Evolutionary conservation across 2,888 invertebrate species (phyloP).

Genomic region (Mesorhabditis sp.): DNA sequence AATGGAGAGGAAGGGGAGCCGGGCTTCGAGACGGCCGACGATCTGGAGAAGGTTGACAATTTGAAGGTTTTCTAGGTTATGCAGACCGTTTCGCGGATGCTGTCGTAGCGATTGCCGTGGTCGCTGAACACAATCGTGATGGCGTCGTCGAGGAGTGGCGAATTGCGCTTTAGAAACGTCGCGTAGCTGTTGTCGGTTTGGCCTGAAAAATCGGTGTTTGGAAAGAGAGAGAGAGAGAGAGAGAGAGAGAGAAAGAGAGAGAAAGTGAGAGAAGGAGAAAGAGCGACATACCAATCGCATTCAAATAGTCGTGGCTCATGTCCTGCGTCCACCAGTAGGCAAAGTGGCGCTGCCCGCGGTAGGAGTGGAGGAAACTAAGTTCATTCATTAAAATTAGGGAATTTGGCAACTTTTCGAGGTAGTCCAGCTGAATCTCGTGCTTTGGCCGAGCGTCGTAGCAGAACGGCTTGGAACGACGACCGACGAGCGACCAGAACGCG

Average conservation of each 20-base stretch:
- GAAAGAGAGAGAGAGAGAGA: no score
- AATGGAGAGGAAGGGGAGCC: constrained; percentile 59
- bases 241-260: no score
- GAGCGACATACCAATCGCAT: constrained; percentile 19
- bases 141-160: constrained; percentile 30
- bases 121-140: constrained; percentile 57
- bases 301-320: constrained; percentile 42
- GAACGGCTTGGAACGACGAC: constrained; percentile 26
- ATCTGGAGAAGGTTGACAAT: constrained; percentile 18
- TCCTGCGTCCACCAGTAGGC: constrained; percentile 44
- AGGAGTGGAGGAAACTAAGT: constrained; percentile 30
- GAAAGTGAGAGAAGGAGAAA: no score
- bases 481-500: constrained; percentile 34
- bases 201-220: constrained; percentile 7
- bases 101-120: constrained; percentile 60
- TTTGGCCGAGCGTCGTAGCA: constrained; percentile 39
- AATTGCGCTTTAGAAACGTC: constrained; percentile 27
- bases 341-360: constrained; percentile 34
- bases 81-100: constrained; percentile 57
- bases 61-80: no score
- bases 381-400: no score
- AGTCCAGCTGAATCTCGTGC: constrained; percentile 33
- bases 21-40: constrained; percentile 60
- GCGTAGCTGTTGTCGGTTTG: constrained; percentile 33
- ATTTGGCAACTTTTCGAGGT: constrained; percentile 25